phyloP scores from a whole-genome alignment of 2,797 vertebrate genomes.

The Danio albolineatus region DNA sequence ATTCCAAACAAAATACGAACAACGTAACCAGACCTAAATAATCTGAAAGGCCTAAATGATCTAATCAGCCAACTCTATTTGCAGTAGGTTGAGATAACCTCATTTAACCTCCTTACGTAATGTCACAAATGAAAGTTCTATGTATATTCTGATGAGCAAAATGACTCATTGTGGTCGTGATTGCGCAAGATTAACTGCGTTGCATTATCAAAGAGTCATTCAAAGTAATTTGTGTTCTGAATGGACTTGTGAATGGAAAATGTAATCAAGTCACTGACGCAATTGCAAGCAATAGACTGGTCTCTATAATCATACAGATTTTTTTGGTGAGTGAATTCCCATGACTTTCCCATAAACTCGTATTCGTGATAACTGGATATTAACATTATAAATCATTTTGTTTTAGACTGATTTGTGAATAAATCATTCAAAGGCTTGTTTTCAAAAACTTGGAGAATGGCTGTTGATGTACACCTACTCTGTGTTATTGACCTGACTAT shows the following conservation, averaged over 20 bases:
- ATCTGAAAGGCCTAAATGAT: constrained; percentile 1
- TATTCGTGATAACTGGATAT: background rate
- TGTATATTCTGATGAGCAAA: background rate
- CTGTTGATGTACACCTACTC: too few relatives aligned
- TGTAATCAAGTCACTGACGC: constrained; percentile 31
- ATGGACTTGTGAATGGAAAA: background rate
- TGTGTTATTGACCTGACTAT: too few relatives aligned
- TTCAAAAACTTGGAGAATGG: too few relatives aligned
- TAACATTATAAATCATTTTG: background rate
- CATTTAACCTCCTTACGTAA: constrained; percentile 3
- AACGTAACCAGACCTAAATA: background rate
- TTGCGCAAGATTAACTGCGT: background rate
- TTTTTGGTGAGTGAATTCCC: too few relatives aligned
- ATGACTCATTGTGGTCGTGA: background rate
- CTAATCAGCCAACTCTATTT: constrained; percentile 4
- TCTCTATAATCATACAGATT: constrained; percentile 31
- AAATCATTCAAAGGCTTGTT: background rate
- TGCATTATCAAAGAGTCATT: background rate
- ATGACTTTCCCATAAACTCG: background rate
- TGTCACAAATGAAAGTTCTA: background rate
- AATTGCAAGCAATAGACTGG: constrained; percentile 54
- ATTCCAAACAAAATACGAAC: background rate
- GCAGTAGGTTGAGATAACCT: constrained; percentile 18
- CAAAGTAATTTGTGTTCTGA: background rate
- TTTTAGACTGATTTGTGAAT: background rate